Conservation (phyloP, 2,797 vertebrate genomes). For the Tympanoctomys barrerae region DNA sequence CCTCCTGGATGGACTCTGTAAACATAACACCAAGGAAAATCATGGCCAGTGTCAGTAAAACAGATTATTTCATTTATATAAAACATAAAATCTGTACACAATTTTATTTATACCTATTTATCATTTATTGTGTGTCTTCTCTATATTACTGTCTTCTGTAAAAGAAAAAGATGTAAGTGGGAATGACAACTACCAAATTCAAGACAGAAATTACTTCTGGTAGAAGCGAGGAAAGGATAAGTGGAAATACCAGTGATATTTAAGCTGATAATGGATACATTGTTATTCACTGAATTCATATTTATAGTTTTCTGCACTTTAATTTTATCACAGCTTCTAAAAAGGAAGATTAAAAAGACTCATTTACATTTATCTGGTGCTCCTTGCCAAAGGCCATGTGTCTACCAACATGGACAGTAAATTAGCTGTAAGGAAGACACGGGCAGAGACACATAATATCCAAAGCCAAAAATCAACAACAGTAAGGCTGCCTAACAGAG, state of each 20-base stretch:
- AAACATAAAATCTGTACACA: neutral
- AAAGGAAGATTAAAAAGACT: slow-evolving; percentile 13
- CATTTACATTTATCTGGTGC: neutral
- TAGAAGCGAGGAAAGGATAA: neutral
- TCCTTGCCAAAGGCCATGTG: neutral
- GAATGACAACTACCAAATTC: slow-evolving; percentile 47
- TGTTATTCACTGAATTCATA: neutral
- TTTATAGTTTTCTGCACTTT: slow-evolving; percentile 35
- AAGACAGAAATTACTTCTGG: neutral
- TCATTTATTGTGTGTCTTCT: slow-evolving; percentile 13
- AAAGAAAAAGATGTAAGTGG: slow-evolving; percentile 34
- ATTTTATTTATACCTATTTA: slow-evolving; percentile 27
- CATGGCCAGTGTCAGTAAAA: slow-evolving; percentile 7
- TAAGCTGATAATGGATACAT: neutral
- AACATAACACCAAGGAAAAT: neutral
- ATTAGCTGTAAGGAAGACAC: slow-evolving; percentile 5
- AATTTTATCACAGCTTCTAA: neutral
- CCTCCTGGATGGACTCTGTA: slow-evolving; percentile 14
- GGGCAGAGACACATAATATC: neutral
- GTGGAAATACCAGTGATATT: neutral
- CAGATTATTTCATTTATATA: slow-evolving; percentile 19
- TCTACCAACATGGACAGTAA: neutral
- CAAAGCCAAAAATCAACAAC: slow-evolving; percentile 35
- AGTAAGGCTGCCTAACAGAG: neutral
- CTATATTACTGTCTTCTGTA: neutral